A percentile compares a stretch with the other conserved stretches of the same genome.
These are phyloP conservation scores for Alectura lathami DNA, from an alignment of 2,113 vertebrate genomes.

Conservation along the genomic window DNA sequence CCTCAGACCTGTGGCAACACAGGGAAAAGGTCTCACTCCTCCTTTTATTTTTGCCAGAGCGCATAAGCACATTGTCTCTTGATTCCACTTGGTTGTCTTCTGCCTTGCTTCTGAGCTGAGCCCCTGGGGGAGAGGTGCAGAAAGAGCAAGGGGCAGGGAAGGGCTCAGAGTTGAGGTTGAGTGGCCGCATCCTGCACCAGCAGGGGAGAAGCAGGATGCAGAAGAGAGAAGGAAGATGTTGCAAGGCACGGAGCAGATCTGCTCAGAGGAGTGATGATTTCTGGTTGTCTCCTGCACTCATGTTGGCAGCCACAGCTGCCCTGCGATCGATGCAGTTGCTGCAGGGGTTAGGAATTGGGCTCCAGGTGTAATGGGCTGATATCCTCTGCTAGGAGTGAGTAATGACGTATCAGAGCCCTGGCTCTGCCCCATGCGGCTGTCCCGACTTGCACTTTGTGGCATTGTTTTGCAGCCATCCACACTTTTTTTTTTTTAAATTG, in stretches of 20 bases:
- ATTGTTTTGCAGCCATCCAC: not conserved
- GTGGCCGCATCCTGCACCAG: not conserved
- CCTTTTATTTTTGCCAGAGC: not conserved
- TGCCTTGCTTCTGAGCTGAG: not conserved
- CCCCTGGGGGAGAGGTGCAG: not conserved
- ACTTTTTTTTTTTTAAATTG: not conserved
- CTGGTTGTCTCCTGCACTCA: not conserved
- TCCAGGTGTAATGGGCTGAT: not conserved
- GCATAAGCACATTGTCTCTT: not conserved
- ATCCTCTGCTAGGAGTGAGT: not conserved
- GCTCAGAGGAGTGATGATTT: not conserved
- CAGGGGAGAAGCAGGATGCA: not conserved
- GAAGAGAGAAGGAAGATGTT: not conserved
- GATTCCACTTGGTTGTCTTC: not conserved
- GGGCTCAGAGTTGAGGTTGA: not conserved
- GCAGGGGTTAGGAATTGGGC: not conserved
- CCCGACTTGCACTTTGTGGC: not conserved
- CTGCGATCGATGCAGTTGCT: accelerated
- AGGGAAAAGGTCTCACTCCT: not conserved
- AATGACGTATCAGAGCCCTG: not conserved
- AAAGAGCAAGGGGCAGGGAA: not conserved
- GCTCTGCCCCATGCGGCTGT: not conserved
- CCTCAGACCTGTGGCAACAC: not conserved
- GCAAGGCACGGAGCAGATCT: not conserved
- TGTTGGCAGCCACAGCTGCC: not conserved